Conservation (phyloP, 2,888 invertebrate species). For the Malacosoma neustria region DNA sequence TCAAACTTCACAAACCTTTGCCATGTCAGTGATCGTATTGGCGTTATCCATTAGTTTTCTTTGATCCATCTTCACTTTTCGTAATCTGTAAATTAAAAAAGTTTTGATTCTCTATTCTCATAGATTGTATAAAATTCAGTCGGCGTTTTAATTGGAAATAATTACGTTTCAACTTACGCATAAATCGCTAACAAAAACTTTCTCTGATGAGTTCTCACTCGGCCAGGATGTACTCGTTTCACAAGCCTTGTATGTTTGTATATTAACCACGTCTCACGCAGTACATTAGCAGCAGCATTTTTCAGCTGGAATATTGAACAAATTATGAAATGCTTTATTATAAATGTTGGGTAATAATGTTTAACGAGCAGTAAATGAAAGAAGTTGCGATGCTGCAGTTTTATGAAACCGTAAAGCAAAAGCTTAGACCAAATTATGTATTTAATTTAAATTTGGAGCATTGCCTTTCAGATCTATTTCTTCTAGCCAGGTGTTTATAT, state of each 20-base stretch:
- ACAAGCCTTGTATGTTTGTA: constrained; percentile 99
- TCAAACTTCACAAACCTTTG: constrained; percentile 85
- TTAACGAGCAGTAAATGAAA: neutral
- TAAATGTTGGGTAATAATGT: neutral
- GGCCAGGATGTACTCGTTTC: constrained; percentile 95
- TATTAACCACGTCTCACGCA: constrained; percentile 99
- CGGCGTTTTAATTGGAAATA: no score
- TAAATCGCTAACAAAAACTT: constrained; percentile 99
- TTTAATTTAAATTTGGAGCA: neutral
- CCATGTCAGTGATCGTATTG: constrained; percentile 99
- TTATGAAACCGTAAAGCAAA: neutral
- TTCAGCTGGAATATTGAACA: constrained; percentile 85
- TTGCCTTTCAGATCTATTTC: neutral
- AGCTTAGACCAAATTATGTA: neutral
- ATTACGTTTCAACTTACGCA: constrained; percentile 89
- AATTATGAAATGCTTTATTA: constrained; percentile 5
- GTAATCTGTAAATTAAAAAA: constrained; percentile 79
- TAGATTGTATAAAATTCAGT: no score
- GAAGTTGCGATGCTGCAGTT: neutral
- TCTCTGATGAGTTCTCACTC: constrained; percentile 98
- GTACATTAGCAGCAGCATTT: constrained; percentile 99
- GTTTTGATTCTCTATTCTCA: no score
- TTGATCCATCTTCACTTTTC: constrained; percentile 99
- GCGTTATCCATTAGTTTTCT: constrained; percentile 99
- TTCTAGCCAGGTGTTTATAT: neutral